Base-by-base conservation (phyloP, 2,888 invertebrate species). In the Frankliniella intonsa region DNA sequence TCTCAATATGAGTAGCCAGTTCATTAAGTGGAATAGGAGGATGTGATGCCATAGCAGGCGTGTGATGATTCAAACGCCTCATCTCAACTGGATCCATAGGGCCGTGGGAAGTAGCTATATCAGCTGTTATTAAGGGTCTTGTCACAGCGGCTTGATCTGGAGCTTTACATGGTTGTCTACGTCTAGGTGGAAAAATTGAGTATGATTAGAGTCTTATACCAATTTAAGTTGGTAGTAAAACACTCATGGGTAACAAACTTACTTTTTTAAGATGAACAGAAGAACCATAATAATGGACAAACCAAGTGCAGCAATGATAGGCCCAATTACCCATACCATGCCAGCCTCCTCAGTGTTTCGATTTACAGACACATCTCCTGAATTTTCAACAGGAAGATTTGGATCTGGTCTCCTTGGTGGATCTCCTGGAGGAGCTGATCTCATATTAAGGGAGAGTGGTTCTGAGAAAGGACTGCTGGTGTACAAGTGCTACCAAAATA, bases 81-180 rank as follows among this genome's bases (percentile, higher is more conserved):
- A 98, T 95, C 89, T 98, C 98, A 0, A 98, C 98, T 0, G 98
- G 98, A 89, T 98, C 98, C 81, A 94, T 95, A 0, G 97, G 97
- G 65, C 96, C 93, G 84, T 95, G 93, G 82, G 92, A 93, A 79
- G 93, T 94, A 81, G 92, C 93, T 83, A 96, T 91, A 88, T 95
- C 95, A 17, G 95, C 95, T 9, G 95, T 94, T 92, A 97, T 97
- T 62, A 97, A 88, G 0, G 97, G 97, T 83, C 95, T 91, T 0
- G 96, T 96, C 2, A 97, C 97, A 0, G 96, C 96, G 8, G 96
- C 93, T 88, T 96, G 96, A 87, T 97, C 97, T 0, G 97, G 95
- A 0, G 96, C 94, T 89, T 97, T 97, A 86, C 95, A 95, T 0
- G 96, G 95, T 85, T 95, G 95, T 83, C 95, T 91, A 85, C 95